Base-by-base conservation (phyloP, 2,888 invertebrate species). In the Torymus tubicola region DNA sequence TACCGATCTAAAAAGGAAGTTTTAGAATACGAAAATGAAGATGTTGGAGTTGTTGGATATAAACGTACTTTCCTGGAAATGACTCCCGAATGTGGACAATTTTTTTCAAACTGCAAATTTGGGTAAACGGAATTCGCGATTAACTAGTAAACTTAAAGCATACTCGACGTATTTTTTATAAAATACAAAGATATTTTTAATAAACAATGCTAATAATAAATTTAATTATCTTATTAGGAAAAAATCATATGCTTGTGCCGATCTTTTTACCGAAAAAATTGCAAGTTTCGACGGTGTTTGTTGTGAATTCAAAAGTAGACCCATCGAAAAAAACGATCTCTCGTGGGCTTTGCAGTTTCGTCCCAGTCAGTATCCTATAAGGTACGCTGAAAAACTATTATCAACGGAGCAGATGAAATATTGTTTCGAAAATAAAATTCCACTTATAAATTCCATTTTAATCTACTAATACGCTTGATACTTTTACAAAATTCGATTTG, bases 201-300 rank as follows among this genome's bases (percentile, higher is more conserved):
- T 5, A 5, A 31, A 31, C 4, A 31, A 31, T 31, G 5, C 3
- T 31, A 3, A 31, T 31, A 2, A 31, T 31, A 31, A 31, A 1
- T 31, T 31, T 31, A 31, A 31, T 31, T 31, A 31, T 31, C 3
- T 0, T 3, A 31, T 5, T 69, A 78, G 64, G 42, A 31, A 64
- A 18, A 5, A 64, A 14, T 2, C 58, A 1, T 52, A 11, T 16
- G 12, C 67, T 4, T 85, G 85, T 24, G 13, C 8, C 0, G 61
- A 65, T 24, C 3, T 82, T 8, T 84, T 86, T 31, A 55, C 1
- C 13, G 16, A 53, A 4, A 84, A 82, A 70, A 63, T 80, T 21
- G 14, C 84, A 0, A 78, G 69, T 8, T 21, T 81, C 1, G 78
- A 69, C 11, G 86, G 86, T 13, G 74, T 80, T 16, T 87, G 86